Conservation (phyloP, 2,797 vertebrate genomes). For the Hybognathus amarus region DNA sequence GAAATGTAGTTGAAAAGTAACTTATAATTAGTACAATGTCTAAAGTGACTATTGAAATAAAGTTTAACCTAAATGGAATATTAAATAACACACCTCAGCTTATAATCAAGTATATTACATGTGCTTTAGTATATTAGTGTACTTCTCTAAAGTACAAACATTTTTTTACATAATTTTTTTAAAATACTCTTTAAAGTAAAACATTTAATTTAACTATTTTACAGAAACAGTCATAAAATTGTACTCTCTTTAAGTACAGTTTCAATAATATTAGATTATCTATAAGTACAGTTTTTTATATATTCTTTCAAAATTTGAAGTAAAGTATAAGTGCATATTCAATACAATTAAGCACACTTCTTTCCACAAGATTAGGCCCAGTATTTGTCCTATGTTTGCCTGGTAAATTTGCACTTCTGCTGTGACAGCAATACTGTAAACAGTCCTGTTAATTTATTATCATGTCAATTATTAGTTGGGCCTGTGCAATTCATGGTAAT, state of each 20-base stretch:
- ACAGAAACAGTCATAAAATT: too few species aligned
- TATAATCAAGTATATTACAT: too few species aligned
- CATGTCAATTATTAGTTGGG: background rate
- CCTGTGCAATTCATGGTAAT: background rate
- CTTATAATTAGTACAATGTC: too few species aligned
- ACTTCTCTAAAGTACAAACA: background rate
- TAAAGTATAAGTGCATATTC: background rate
- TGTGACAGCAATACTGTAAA: background rate
- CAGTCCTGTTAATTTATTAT: background rate
- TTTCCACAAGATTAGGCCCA: background rate
- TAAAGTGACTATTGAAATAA: too few species aligned
- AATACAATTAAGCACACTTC: background rate
- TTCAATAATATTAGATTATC: background rate
- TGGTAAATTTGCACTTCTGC: background rate
- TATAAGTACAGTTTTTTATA: background rate
- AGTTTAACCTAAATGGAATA: too few species aligned
- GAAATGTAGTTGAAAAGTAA: too few species aligned
- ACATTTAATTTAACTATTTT: too few species aligned
- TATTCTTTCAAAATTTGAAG: background rate
- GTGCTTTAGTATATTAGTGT: too few species aligned
- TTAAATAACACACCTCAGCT: too few species aligned
- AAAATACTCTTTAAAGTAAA: background rate
- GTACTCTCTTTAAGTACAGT: too few species aligned
- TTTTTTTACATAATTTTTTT: too few species aligned
- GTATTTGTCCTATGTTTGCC: background rate